Conservation (phyloP, 1,140 invertebrate species). For the Drosophila neocordata region DNA sequence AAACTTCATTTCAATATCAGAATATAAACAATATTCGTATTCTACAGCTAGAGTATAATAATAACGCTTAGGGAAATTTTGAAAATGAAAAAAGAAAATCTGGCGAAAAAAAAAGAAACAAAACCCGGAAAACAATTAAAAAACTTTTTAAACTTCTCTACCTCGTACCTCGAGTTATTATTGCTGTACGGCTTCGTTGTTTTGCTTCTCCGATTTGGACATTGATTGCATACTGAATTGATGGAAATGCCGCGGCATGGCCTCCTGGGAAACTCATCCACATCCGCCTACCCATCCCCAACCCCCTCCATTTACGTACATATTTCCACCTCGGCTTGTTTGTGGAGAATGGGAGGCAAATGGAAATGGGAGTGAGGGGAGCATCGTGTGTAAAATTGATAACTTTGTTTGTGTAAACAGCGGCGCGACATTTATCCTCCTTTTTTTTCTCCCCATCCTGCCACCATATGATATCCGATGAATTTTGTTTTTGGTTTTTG, state of each 20-base stretch:
- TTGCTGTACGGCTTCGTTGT: conserved; percentile 54
- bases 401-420: conserved; percentile 81
- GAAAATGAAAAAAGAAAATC: neutral
- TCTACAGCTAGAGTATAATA: neutral
- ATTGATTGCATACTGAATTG: conserved; percentile 79
- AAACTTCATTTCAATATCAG: too few species aligned
- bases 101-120: neutral
- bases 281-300: conserved; percentile 2
- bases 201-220: conserved; percentile 71
- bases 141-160: conserved; percentile 2
- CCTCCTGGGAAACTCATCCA: neutral
- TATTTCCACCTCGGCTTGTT: conserved; percentile 28
- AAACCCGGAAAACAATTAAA: neutral
- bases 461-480: neutral
- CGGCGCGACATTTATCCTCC: conserved; percentile 65
- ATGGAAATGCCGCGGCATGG: conserved; percentile 59
- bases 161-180: conserved; percentile 32
- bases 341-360: neutral
- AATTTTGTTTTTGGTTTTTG: conserved; percentile 15
- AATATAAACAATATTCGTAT: too few species aligned
- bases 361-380: conserved; percentile 31
- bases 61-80: neutral
- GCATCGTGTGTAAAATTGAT: conserved; percentile 76
- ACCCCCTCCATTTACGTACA: neutral
- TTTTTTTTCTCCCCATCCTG: neutral